Base-by-base conservation (phyloP, 2,888 invertebrate genomes). In the Apamea crenata region DNA sequence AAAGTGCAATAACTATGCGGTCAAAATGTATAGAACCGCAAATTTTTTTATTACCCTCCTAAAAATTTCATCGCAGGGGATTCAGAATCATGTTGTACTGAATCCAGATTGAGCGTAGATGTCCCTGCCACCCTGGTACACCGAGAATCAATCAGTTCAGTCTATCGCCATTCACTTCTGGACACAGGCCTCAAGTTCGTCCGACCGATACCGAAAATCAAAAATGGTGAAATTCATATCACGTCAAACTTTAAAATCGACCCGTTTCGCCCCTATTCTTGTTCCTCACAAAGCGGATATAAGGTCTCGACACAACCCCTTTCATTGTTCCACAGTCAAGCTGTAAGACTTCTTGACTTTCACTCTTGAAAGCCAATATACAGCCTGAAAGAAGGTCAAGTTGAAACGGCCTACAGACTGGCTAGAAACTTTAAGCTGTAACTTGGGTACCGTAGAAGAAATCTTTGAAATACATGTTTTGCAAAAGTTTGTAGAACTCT, bases 261-360 rank as follows among this genome's bases (percentile, higher is more conserved):
- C n/a, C 63, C 21, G 8, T 14, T 14, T 8, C 44, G 67, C 2
- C 56, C 14, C 32, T 29, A 16, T 61, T 74, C 67, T 84, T 25
- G 61, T 53, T 7, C 3, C 25, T 16, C 47, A 69, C 44, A 74
- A 72, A 73, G 69, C 44, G 68, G 80, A 84, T 32, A 61, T 36
- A 71, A 16, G 40, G 10, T 50, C 81, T 74, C 14, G 36, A 82
- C 61, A 69, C 56, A n/a, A 59, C 50, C 72, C 53, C 16, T 67
- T 56, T 36, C 59, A 80, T 80, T 84, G 72, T 83, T 76, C 18
- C 36, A n/a, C 44, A 69, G 68, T 68, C 12, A 59, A 80, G 65
- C 36, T 72, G 14, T n/a, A 73, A 73, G 32, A n/a, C 36, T 40
- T 69, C 81, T 80, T 56, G 69, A 73, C 65, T 70, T 83, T 65